phyloP scores from a whole-genome alignment of 2,113 vertebrate species.

The Bungarus multicinctus region DNA sequence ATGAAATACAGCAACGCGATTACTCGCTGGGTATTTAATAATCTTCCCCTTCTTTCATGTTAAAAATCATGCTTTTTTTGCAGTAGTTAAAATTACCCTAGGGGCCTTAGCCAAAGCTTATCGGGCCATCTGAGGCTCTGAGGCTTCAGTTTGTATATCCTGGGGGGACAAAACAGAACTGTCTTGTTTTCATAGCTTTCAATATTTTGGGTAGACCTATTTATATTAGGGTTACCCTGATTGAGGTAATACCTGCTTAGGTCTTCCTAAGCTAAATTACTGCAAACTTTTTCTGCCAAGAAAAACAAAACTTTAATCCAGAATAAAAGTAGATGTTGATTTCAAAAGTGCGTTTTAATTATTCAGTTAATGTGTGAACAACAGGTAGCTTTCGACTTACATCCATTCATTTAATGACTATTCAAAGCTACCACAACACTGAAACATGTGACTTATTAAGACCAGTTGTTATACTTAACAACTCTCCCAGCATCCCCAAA shows the following conservation, averaged over 20 bases:
- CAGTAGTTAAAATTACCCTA: background rate
- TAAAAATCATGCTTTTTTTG: background rate
- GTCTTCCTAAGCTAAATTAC: background rate
- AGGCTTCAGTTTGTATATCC: background rate
- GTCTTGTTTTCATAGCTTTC: background rate
- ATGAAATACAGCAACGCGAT: background rate
- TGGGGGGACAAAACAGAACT: background rate
- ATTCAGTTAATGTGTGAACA: no score
- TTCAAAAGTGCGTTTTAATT: no score
- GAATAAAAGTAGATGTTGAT: background rate
- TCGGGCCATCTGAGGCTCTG: background rate
- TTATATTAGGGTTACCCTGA: background rate
- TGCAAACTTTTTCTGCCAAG: background rate
- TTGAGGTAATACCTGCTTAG: no score
- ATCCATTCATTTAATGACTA: background rate
- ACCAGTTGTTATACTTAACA: background rate
- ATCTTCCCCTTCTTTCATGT: background rate
- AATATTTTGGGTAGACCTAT: background rate
- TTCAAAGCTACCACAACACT: background rate
- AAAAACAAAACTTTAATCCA: no score
- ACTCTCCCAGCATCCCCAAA: background rate
- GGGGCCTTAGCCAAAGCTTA: background rate
- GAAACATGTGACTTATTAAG: background rate
- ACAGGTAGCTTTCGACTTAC: background rate
- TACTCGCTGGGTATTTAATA: background rate